phyloP scores from a whole-genome alignment of 2,888 invertebrate genomes.

The Phortica magna region DNA sequence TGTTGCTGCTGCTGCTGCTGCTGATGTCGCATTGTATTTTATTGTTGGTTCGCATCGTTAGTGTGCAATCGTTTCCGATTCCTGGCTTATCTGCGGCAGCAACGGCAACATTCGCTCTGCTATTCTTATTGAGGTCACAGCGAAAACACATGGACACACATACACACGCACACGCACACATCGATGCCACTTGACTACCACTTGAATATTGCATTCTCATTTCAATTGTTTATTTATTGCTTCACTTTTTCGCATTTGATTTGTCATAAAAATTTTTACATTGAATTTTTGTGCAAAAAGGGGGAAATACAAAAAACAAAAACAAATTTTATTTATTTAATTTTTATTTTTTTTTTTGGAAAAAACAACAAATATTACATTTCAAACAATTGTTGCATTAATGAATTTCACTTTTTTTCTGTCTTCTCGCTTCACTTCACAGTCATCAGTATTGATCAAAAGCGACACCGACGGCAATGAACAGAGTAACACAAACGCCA shows the following conservation, averaged over 20 bases:
- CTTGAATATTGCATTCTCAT: slow-evolving; percentile 73
- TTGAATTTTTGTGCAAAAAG: background rate
- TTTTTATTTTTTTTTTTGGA: background rate
- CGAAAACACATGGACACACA: slow-evolving; percentile 42
- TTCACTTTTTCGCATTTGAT: slow-evolving; percentile 73
- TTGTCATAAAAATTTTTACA: slow-evolving; percentile 54
- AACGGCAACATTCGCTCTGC: slow-evolving; percentile 46
- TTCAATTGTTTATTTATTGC: slow-evolving; percentile 73
- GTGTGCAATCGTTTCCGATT: slow-evolving; percentile 35
- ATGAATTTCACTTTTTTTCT: slow-evolving; percentile 45
- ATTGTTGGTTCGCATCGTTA: background rate
- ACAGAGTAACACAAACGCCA: slow-evolving; percentile 63
- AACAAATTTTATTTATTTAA: background rate
- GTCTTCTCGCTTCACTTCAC: slow-evolving; percentile 44
- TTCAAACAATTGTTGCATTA: slow-evolving; percentile 31
- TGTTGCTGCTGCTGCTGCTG: background rate
- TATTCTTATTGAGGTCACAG: slow-evolving; percentile 51
- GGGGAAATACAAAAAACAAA: background rate
- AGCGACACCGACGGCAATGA: slow-evolving; percentile 80
- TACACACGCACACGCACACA: slow-evolving; percentile 28
- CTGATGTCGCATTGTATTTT: too few species aligned
- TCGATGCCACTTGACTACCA: slow-evolving; percentile 55
- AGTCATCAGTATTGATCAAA: slow-evolving; percentile 78
- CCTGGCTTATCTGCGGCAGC: slow-evolving; percentile 47
- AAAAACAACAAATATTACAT: slow-evolving; percentile 42